These are phyloP conservation scores for Xiphydria camelus DNA, from an alignment of 2,888 invertebrate genomes.

Conservation along the genomic window DNA sequence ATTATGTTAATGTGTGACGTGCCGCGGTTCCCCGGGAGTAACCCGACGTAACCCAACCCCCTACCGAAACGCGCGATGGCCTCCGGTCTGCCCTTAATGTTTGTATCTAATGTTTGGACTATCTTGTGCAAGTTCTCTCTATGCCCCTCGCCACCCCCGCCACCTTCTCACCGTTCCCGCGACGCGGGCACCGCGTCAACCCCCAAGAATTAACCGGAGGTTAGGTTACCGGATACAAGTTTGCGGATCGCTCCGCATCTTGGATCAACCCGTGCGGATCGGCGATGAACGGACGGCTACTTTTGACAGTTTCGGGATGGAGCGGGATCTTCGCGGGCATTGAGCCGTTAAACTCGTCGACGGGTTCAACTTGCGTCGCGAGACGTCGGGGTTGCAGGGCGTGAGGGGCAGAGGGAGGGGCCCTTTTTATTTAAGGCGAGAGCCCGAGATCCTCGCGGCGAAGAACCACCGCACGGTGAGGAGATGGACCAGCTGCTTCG, in stretches of 20 bases:
- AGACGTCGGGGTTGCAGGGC: no score
- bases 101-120: constrained; percentile 48
- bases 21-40: constrained; percentile 31
- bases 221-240: constrained; percentile 18
- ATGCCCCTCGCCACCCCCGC: constrained; percentile 16
- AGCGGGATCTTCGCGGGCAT: constrained; percentile 9
- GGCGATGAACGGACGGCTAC: constrained; percentile 12
- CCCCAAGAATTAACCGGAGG: constrained; percentile 17
- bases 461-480: no score
- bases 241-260: constrained; percentile 4
- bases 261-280: neutral
- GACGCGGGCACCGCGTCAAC: constrained; percentile 2
- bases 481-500: no score
- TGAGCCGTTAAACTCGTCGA: constrained; percentile 9
- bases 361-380: no score
- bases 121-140: constrained; percentile 41
- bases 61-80: constrained; percentile 28
- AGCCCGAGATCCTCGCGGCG: no score
- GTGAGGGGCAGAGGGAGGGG: no score
- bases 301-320: constrained; percentile 15
- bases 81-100: constrained; percentile 31
- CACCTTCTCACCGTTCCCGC: constrained; percentile 9
- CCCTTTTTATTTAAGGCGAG: no score
- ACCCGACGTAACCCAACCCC: constrained; percentile 46
- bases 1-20: constrained; percentile 57